phyloP scores from a whole-genome alignment of 2,888 invertebrate species.

The Ennomos fuscantarius region DNA sequence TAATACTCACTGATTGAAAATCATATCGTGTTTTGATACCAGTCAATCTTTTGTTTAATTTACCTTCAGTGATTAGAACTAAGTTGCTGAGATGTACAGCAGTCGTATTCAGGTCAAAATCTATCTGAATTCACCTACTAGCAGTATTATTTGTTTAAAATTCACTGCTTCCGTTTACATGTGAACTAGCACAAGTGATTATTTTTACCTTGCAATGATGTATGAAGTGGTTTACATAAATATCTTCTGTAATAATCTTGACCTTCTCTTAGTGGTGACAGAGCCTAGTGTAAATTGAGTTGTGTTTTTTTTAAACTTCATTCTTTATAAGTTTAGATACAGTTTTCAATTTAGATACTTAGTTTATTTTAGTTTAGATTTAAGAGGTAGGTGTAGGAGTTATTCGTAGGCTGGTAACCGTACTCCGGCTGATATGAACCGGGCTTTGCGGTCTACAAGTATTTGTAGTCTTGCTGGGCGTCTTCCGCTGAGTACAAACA shows the following conservation, averaged over 20 bases:
- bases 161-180: slow-evolving; percentile 34
- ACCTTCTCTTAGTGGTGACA: slow-evolving; percentile 51
- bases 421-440: slow-evolving; percentile 72
- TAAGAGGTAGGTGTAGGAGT: slow-evolving; percentile 56
- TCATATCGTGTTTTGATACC: no score
- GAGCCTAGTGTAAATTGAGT: slow-evolving; percentile 30
- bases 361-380: no score
- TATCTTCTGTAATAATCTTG: slow-evolving; percentile 49
- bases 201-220: slow-evolving; percentile 47
- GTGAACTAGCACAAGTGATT: slow-evolving; percentile 43
- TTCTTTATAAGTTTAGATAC: not conserved
- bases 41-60: no score
- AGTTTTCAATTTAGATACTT: no score
- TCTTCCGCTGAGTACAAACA: slow-evolving; percentile 80
- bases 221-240: slow-evolving; percentile 39
- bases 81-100: slow-evolving; percentile 1
- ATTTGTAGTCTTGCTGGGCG: slow-evolving; percentile 74
- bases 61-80: no score
- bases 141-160: slow-evolving; percentile 19
- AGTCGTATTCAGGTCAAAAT: slow-evolving; percentile 29
- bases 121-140: slow-evolving; percentile 28
- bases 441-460: slow-evolving; percentile 68
- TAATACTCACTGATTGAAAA: no score
- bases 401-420: slow-evolving; percentile 56
- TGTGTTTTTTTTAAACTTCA: slow-evolving; percentile 1